Percentiles rank a stretch among this genome's conserved stretches.
These are phyloP conservation scores for Ophioninae sp. DNA, from an alignment of 2,888 invertebrate species.

Conservation along the genomic window DNA sequence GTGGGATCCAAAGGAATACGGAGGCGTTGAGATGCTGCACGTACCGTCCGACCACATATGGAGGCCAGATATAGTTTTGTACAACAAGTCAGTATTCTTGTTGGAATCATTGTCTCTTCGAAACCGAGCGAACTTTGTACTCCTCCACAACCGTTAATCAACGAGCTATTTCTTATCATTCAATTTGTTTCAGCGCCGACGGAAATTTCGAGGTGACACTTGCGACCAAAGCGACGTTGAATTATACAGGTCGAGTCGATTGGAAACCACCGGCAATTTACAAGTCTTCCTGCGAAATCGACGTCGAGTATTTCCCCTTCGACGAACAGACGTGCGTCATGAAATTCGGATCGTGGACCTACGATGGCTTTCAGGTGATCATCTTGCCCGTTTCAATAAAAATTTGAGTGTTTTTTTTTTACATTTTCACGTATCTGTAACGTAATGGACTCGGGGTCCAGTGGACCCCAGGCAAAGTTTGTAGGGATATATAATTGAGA, in stretches of 20 bases:
- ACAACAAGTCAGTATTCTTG: constrained; percentile 87
- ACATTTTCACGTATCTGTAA: no score
- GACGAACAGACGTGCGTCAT: constrained; percentile 94
- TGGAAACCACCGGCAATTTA: constrained; percentile 97
- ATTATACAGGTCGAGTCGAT: constrained; percentile 91
- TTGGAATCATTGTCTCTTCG: constrained; percentile 1
- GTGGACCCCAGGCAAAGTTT: no score
- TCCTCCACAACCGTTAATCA: background rate
- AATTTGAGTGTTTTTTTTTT: no score
- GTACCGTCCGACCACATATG: constrained; percentile 93
- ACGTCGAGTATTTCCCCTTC: constrained; percentile 93
- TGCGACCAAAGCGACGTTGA: constrained; percentile 91
- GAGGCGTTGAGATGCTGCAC: constrained; percentile 92
- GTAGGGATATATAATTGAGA: no score
- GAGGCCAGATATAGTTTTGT: constrained; percentile 91
- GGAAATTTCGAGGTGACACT: constrained; percentile 93
- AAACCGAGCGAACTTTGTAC: background rate
- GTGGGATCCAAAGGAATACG: constrained; percentile 93
- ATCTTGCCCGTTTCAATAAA: background rate
- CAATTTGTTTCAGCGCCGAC: constrained; percentile 85
- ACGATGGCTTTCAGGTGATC: constrained; percentile 90
- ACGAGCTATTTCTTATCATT: background rate
- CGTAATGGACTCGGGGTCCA: no score
- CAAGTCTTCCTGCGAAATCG: constrained; percentile 93
- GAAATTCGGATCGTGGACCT: constrained; percentile 94